Conservation (phyloP, 2,888 invertebrate species). For the Lissonota sp. region DNA sequence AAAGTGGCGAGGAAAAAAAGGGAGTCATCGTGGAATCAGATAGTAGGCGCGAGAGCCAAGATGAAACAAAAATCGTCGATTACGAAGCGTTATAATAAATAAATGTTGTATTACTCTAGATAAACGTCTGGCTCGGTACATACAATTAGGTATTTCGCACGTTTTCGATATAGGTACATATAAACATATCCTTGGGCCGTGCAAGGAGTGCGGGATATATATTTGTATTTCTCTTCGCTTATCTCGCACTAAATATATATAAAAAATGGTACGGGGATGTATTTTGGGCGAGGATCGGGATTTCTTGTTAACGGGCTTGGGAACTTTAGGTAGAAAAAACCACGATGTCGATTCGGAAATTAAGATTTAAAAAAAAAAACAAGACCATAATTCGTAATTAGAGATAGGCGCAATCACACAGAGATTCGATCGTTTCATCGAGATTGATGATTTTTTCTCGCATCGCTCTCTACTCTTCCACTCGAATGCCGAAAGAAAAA, state of each 20-base stretch:
- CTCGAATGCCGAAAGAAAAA: no score
- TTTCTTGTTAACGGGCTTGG: background rate
- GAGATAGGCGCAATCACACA: conserved; percentile 27
- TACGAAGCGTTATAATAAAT: conserved; percentile 73
- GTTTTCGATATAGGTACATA: conserved; percentile 73
- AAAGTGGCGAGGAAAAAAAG: no score
- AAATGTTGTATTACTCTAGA: conserved; percentile 74
- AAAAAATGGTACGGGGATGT: conserved; percentile 57
- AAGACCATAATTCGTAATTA: background rate
- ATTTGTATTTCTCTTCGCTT: conserved; percentile 50
- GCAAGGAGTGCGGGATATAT: conserved; percentile 67
- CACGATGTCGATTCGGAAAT: conserved; percentile 3
- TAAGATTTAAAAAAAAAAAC: background rate
- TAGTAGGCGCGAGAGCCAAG: no score
- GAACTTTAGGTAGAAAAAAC: conserved; percentile 18
- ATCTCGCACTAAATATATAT: conserved; percentile 59
- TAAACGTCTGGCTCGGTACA: conserved; percentile 75
- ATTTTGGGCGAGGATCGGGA: conserved; percentile 16
- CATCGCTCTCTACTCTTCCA: no score
- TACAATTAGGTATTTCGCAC: conserved; percentile 72
- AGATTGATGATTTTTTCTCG: no score
- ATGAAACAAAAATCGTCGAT: background rate
- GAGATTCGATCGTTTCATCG: conserved; percentile 19
- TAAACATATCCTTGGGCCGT: conserved; percentile 72
- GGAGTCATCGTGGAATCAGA: no score